Evolutionary conservation across 2,888 invertebrate genomes (phyloP).

Genomic region (Idaea straminata): DNA sequence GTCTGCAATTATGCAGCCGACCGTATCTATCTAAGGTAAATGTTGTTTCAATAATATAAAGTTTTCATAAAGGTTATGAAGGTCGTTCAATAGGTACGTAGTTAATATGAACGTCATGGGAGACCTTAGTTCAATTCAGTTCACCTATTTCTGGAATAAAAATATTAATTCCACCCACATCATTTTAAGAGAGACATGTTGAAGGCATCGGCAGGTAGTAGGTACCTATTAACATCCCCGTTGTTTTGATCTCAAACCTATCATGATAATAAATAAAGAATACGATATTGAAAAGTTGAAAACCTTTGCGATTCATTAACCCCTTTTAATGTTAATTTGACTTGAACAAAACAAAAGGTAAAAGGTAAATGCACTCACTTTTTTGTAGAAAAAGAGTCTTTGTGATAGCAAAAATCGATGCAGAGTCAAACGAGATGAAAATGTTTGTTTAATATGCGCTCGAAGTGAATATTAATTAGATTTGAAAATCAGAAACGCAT

Average conservation of each 20-base stretch:
- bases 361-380: constrained; percentile 18
- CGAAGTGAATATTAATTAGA: neutral
- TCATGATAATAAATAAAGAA: neutral
- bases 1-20: too few relatives aligned
- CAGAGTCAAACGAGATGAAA: constrained; percentile 11
- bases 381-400: constrained; percentile 9
- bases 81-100: too few relatives aligned
- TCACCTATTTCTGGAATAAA: neutral
- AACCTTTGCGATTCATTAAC: neutral
- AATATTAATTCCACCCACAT: neutral
- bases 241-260: neutral
- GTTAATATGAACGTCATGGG: too few relatives aligned
- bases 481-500: neutral
- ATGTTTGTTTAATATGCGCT: neutral
- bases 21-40: too few relatives aligned
- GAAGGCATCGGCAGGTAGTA: neutral
- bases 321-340: constrained; percentile 7
- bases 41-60: too few relatives aligned
- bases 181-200: neutral
- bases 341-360: constrained; percentile 15
- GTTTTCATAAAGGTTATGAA: too few relatives aligned
- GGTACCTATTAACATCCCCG: neutral
- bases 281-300: neutral
- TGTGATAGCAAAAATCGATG: constrained; percentile 13
- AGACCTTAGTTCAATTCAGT: neutral